These are phyloP conservation scores for Rhabditoides inermis DNA, from an alignment of 2,888 invertebrate species.

Conservation along the genomic window DNA sequence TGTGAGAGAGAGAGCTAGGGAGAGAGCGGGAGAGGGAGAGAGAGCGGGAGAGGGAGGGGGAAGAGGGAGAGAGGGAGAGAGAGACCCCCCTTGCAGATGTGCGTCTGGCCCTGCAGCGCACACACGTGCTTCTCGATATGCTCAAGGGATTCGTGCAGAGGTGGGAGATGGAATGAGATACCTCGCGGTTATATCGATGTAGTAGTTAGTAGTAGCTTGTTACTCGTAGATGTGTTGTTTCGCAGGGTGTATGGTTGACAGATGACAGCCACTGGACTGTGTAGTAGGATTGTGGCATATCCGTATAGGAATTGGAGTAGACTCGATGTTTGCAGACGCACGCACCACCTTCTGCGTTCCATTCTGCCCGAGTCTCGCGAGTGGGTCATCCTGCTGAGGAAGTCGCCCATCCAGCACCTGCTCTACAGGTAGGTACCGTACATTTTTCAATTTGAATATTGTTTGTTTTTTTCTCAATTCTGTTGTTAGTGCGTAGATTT, in stretches of 20 bases:
- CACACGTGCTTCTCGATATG: conserved; percentile 86
- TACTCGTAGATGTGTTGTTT: no score
- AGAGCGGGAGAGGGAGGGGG: no score
- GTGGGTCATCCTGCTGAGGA: conserved; percentile 78
- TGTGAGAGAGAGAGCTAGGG: no score
- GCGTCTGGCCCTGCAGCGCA: conserved; percentile 82
- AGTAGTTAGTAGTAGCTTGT: no score
- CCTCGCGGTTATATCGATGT: no score
- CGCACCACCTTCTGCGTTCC: conserved; percentile 82
- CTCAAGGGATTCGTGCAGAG: conserved; percentile 91
- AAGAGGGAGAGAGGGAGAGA: no score
- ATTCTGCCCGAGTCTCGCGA: conserved; percentile 88
- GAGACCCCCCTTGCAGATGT: no score
- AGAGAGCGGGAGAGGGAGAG: no score
- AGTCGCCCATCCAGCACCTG: conserved; percentile 81
- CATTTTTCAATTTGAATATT: conserved; percentile 63
- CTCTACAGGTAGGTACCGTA: conserved; percentile 69
- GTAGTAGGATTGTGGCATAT: background rate
- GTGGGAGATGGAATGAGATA: no score
- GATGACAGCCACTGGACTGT: background rate
- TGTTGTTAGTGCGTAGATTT: no score
- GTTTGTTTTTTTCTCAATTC: conserved; percentile 15
- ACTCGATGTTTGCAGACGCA: conserved; percentile 61
- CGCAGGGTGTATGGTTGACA: no score
- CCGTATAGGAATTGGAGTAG: background rate